A percentile compares a stretch with the other conserved stretches of the same genome.
These are phyloP conservation scores for Sebastes miniatus DNA, from an alignment of 2,797 vertebrate genomes.

Conservation along the genomic window DNA sequence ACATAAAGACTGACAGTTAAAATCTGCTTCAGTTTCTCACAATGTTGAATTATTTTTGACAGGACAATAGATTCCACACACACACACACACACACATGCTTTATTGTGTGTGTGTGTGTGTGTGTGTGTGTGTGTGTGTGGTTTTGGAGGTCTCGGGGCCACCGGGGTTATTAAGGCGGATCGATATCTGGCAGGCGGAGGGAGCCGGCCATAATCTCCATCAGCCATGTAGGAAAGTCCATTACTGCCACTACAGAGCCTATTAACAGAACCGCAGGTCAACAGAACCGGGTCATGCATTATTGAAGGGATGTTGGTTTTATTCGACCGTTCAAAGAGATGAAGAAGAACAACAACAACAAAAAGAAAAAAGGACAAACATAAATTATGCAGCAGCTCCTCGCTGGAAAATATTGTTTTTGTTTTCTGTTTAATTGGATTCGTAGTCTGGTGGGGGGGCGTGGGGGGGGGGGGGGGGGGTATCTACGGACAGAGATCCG, in stretches of 20 bases:
- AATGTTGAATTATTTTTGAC: not conserved
- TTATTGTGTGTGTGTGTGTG: not conserved
- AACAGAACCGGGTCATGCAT: slow-evolving; percentile 50
- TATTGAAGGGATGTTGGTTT: slow-evolving; percentile 79
- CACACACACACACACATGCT: too few relatives aligned
- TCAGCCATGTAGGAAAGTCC: slow-evolving; percentile 79
- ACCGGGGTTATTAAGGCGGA: slow-evolving; percentile 63
- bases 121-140: slow-evolving; percentile 3
- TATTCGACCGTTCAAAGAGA: slow-evolving; percentile 70
- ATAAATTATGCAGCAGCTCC: slow-evolving; percentile 73
- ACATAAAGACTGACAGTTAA: not conserved
- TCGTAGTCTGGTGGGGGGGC: slow-evolving; percentile 48
- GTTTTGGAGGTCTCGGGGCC: slow-evolving; percentile 43
- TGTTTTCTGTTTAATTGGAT: slow-evolving; percentile 77
- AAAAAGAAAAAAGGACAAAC: slow-evolving; percentile 55
- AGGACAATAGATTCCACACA: not conserved
- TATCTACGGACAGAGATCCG: slow-evolving; percentile 47
- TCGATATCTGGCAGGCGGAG: slow-evolving; percentile 74
- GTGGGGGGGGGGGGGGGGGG: not conserved
- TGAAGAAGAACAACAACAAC: not conserved
- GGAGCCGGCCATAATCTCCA: slow-evolving; percentile 71
- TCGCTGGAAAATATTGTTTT: slow-evolving; percentile 61
- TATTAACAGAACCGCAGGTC: slow-evolving; percentile 80
- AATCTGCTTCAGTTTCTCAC: not conserved
- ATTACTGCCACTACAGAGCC: slow-evolving; percentile 81